Percentiles rank a stretch among this genome's conserved stretches.
phyloP scores from a whole-genome alignment of 1,140 invertebrate genomes.

The Zaprionus vittiger region DNA sequence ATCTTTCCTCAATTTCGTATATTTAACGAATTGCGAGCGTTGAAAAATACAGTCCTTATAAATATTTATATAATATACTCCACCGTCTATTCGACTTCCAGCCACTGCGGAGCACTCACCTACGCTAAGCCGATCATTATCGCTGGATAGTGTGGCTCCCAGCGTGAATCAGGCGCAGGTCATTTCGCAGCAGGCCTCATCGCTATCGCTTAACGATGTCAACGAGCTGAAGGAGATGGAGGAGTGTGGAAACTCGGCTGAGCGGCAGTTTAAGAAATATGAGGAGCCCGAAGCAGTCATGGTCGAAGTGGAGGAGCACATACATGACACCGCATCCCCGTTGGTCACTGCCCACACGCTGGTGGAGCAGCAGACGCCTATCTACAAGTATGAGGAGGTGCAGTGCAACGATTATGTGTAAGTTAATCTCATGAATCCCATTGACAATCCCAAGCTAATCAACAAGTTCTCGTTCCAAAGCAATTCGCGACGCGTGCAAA shows the following conservation, averaged over 20 bases:
- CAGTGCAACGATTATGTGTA: constrained; percentile 84
- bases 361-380: constrained; percentile 88
- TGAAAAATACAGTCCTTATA: no score
- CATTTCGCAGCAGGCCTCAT: constrained; percentile 88
- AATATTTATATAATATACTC: not conserved
- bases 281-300: constrained; percentile 88
- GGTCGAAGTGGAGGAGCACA: constrained; percentile 89
- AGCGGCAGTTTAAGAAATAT: constrained; percentile 84
- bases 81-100: constrained; percentile 12
- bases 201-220: constrained; percentile 89
- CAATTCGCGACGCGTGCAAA: constrained; percentile 78
- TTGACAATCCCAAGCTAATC: not conserved
- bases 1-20: no score
- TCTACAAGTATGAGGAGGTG: constrained; percentile 87
- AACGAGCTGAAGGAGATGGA: constrained; percentile 86
- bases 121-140: constrained; percentile 88
- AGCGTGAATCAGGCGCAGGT: constrained; percentile 84
- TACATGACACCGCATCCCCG: constrained; percentile 88
- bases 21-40: no score
- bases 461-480: constrained; percentile 29
- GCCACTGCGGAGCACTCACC: constrained; percentile 68
- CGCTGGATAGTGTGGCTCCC: constrained; percentile 88
- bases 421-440: not conserved
- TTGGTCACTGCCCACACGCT: constrained; percentile 87
- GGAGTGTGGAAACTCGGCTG: constrained; percentile 80